A percentile compares a stretch with the other conserved stretches of the same genome.
phyloP scores from a whole-genome alignment of 2,113 vertebrate species.

The Clarias batrachus region DNA sequence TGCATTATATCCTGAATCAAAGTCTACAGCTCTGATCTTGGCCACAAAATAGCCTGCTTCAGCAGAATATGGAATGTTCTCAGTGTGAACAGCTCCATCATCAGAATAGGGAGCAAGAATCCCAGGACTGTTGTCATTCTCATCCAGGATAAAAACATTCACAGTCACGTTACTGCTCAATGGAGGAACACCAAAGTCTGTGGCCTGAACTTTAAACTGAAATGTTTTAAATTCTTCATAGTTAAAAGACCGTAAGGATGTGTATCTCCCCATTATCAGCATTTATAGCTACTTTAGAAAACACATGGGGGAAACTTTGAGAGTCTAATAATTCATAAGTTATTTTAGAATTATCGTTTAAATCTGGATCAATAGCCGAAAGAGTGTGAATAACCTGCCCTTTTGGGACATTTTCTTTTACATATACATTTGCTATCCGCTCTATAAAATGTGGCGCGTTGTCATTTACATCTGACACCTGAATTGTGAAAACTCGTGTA shows the following conservation, averaged over 20 bases:
- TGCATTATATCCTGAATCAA: slow-evolving; percentile 67
- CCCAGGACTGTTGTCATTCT: slow-evolving; percentile 69
- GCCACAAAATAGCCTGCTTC: slow-evolving; percentile 65
- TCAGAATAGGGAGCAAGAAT: slow-evolving; percentile 63
- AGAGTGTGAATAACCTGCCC: slow-evolving; percentile 62
- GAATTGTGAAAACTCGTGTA: slow-evolving; percentile 54
- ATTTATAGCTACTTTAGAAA: slow-evolving; percentile 59
- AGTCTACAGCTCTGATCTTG: slow-evolving; percentile 66
- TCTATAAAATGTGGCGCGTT: slow-evolving; percentile 58
- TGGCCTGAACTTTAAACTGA: slow-evolving; percentile 67
- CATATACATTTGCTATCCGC: slow-evolving; percentile 60
- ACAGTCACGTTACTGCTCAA: slow-evolving; percentile 65
- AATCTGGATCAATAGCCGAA: slow-evolving; percentile 64
- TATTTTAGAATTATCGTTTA: slow-evolving; percentile 58
- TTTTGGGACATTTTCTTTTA: slow-evolving; percentile 71
- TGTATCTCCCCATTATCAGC: slow-evolving; percentile 48
- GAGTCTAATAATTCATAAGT: slow-evolving; percentile 61
- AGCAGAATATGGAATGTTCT: slow-evolving; percentile 65
- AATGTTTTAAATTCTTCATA: slow-evolving; percentile 59
- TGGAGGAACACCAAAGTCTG: slow-evolving; percentile 65
- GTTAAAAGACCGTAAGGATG: slow-evolving; percentile 47
- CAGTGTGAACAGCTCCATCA: slow-evolving; percentile 61
- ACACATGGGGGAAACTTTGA: slow-evolving; percentile 47
- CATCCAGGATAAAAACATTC: slow-evolving; percentile 65
- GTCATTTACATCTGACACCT: slow-evolving; percentile 60